A percentile compares a stretch with the other conserved stretches of the same genome.
phyloP scores from a whole-genome alignment of 2,797 vertebrate genomes.

The Nyctibius grandis region DNA sequence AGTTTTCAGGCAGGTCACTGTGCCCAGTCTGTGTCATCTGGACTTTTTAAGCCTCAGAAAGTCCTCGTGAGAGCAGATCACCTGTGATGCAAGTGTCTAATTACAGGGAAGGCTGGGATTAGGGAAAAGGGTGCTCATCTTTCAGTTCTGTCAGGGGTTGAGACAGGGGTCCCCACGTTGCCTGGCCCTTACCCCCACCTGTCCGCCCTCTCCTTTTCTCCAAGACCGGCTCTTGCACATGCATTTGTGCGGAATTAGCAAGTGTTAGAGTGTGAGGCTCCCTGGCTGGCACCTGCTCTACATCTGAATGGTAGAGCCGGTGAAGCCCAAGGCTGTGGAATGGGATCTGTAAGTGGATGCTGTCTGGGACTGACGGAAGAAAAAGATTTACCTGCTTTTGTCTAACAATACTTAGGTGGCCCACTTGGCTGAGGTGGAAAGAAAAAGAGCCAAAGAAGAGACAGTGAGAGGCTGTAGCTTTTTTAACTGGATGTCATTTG shows the following conservation, averaged over 20 bases:
- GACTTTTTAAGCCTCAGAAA: background rate
- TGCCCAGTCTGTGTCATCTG: background rate
- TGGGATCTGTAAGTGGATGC: slow-evolving; percentile 47
- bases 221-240: background rate
- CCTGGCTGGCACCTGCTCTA: slow-evolving; percentile 28
- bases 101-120: background rate
- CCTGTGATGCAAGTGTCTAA: background rate
- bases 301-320: slow-evolving; percentile 45
- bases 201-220: background rate
- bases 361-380: slow-evolving; percentile 51
- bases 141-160: background rate
- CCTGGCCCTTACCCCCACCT: background rate
- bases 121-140: background rate
- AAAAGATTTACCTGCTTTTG: slow-evolving; percentile 56
- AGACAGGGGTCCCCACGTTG: background rate
- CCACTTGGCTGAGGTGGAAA: background rate
- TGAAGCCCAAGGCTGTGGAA: slow-evolving; percentile 42
- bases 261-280: slow-evolving; percentile 30
- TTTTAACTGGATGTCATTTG: background rate
- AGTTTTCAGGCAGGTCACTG: background rate
- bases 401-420: background rate
- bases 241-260: slow-evolving; percentile 42
- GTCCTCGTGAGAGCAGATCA: background rate
- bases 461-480: background rate
- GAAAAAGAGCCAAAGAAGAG: background rate